phyloP scores from a whole-genome alignment of 2,888 invertebrate genomes.

The Polyploca ridens region DNA sequence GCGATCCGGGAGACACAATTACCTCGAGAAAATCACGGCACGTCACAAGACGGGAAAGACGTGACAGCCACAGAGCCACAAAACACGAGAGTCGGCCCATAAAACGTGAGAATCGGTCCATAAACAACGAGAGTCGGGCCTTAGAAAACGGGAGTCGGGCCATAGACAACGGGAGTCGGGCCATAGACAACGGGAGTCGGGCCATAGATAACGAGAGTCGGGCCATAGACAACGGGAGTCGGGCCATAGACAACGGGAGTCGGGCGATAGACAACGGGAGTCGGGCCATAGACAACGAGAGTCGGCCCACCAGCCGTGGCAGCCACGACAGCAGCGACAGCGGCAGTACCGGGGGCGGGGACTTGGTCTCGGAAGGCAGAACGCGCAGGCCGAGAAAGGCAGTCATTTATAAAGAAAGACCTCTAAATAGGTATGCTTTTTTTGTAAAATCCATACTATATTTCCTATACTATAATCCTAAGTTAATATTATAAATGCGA shows the following conservation, averaged over 20 bases:
- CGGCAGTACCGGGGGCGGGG: conserved; percentile 39
- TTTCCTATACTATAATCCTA: too few species aligned
- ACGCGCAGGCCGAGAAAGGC: conserved; percentile 57
- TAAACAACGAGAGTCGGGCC: too few species aligned
- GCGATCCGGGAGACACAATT: background rate
- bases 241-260: conserved; percentile 12
- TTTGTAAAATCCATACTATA: too few species aligned
- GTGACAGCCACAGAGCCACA: conserved; percentile 1
- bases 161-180: background rate
- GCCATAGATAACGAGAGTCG: too few species aligned
- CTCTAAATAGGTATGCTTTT: conserved; percentile 61
- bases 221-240: too few species aligned
- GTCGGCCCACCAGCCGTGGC: conserved; percentile 27
- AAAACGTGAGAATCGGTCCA: background rate
- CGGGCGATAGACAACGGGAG: conserved; percentile 1
- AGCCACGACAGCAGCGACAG: conserved; percentile 36
- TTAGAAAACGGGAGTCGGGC: background rate
- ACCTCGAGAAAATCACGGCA: background rate
- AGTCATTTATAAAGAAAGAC: conserved; percentile 73
- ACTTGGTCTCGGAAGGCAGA: conserved; percentile 41
- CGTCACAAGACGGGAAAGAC: background rate
- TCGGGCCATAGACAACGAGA: conserved; percentile 11
- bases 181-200: background rate
- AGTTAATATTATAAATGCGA: too few species aligned
- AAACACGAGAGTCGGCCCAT: background rate